phyloP scores from a whole-genome alignment of 1,140 invertebrate species.

The Drosophila neocordata region DNA sequence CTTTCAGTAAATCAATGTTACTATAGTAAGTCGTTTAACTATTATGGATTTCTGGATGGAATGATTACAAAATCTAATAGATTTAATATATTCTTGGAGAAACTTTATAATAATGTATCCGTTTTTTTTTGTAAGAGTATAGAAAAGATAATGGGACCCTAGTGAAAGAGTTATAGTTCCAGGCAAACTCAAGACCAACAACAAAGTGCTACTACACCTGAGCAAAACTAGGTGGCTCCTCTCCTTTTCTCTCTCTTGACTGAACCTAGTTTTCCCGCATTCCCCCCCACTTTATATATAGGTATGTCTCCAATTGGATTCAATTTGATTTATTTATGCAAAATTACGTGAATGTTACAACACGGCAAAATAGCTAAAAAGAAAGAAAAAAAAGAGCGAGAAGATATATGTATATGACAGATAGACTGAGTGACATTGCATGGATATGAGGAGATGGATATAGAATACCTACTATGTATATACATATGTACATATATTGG shows the following conservation, averaged over 20 bases:
- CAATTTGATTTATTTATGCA: slow-evolving; percentile 30
- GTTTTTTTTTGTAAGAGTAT: too few relatives aligned
- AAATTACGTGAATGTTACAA: slow-evolving; percentile 23
- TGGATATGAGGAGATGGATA: slow-evolving; percentile 1
- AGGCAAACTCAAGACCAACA: neutral
- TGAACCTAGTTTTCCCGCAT: neutral
- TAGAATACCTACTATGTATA: neutral
- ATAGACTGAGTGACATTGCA: slow-evolving; percentile 17
- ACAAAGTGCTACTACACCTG: slow-evolving; percentile 10
- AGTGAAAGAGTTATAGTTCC: too few relatives aligned
- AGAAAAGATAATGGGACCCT: neutral
- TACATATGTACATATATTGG: neutral
- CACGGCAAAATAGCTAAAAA: neutral
- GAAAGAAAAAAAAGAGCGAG: neutral
- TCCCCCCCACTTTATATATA: neutral
- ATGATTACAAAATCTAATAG: too few relatives aligned
- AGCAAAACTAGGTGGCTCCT: neutral
- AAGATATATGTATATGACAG: neutral
- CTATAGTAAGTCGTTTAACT: too few relatives aligned
- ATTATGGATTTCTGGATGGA: too few relatives aligned
- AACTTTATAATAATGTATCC: too few relatives aligned
- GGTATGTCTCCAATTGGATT: neutral
- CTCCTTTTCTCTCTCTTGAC: neutral
- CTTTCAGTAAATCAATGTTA: too few relatives aligned
- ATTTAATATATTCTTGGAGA: too few relatives aligned